Conservation (phyloP, 2,797 vertebrate species). For the Vipera latastei region DNA sequence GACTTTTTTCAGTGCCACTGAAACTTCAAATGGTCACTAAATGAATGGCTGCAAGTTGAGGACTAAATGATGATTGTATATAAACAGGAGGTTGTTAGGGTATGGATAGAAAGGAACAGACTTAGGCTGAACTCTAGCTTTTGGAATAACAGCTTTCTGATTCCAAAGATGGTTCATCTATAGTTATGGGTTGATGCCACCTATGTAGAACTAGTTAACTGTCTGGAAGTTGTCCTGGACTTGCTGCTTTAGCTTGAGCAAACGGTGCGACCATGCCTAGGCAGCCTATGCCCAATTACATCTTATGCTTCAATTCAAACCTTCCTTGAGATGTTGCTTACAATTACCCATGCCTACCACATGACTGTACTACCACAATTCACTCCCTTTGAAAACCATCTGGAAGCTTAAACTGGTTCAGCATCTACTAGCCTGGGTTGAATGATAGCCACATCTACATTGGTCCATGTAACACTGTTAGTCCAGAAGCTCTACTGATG, state of each 20-base stretch:
- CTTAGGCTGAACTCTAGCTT: background rate
- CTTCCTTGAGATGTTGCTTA: background rate
- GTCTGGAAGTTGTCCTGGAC: background rate
- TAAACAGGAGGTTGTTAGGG: background rate
- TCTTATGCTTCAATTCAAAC: background rate
- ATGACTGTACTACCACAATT: background rate
- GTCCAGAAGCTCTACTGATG: background rate
- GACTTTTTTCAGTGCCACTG: background rate
- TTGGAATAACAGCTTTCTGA: background rate
- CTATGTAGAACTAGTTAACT: background rate
- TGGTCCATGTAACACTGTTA: background rate
- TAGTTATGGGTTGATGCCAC: background rate
- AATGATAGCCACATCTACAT: background rate
- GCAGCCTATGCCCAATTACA: background rate
- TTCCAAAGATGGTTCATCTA: background rate
- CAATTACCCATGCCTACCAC: background rate
- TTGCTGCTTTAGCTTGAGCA: background rate
- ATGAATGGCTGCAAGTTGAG: background rate
- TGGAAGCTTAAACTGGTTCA: background rate
- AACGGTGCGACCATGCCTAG: background rate
- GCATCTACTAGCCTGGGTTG: background rate
- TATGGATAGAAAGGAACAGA: background rate
- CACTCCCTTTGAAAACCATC: background rate
- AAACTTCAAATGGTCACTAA: background rate
- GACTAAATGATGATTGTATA: background rate